These are phyloP conservation scores for Menura novaehollandiae DNA, from an alignment of 2,113 vertebrate genomes.

Conservation along the genomic window DNA sequence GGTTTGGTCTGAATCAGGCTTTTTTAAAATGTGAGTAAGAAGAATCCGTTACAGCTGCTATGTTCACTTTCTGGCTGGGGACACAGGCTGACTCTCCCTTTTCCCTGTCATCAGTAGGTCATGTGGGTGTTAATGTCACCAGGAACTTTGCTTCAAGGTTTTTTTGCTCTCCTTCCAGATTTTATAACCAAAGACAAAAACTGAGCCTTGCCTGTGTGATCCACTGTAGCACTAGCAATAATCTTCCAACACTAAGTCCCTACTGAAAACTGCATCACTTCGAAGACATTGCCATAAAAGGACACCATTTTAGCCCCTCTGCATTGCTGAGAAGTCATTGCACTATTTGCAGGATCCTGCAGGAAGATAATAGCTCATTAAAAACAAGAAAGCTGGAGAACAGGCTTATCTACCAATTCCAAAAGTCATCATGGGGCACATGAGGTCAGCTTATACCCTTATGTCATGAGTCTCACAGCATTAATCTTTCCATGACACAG, in stretches of 20 bases:
- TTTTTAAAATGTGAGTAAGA: not conserved
- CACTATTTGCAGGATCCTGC: conserved; percentile 5
- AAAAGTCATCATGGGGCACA: not conserved
- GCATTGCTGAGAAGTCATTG: conserved; percentile 6
- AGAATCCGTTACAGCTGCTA: not conserved
- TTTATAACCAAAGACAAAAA: not conserved
- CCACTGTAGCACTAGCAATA: not conserved
- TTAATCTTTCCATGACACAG: conserved; percentile 16
- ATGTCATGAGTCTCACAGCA: not conserved
- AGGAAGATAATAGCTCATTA: conserved; percentile 14
- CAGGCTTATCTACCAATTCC: conserved; percentile 4
- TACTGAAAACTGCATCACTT: not conserved
- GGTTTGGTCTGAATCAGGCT: not conserved
- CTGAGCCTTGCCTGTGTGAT: not conserved
- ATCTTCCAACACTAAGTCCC: not conserved
- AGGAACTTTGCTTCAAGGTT: not conserved
- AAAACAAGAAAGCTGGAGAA: not conserved
- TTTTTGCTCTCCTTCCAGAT: not conserved
- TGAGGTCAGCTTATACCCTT: not conserved
- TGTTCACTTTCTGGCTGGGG: not conserved
- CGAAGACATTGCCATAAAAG: conserved; percentile 9
- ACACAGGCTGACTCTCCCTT: not conserved
- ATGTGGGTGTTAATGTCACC: not conserved
- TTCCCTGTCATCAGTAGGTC: not conserved
- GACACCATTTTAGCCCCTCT: not conserved